These are phyloP conservation scores for Colletes gigas DNA, from an alignment of 1,140 invertebrate genomes.

Conservation along the genomic window DNA sequence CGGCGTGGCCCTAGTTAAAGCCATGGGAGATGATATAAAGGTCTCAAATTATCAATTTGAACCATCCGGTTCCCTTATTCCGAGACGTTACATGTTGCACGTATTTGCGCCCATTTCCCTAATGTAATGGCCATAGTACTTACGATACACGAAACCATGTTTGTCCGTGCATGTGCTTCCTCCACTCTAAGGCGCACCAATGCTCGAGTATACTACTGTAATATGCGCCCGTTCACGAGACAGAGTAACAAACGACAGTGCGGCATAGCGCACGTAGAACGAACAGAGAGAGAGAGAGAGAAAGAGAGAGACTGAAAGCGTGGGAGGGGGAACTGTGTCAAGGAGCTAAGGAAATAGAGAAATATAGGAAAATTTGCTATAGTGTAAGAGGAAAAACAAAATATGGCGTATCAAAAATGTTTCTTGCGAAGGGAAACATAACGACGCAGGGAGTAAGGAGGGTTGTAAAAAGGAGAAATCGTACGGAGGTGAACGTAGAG, in stretches of 20 bases:
- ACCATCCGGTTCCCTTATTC: slow-evolving; percentile 37
- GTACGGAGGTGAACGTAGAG: neutral
- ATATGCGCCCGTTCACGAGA: slow-evolving; percentile 16
- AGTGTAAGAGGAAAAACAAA: neutral
- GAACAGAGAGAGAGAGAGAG: neutral
- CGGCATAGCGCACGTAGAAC: neutral
- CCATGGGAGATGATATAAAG: slow-evolving; percentile 27
- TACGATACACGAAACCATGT: slow-evolving; percentile 38
- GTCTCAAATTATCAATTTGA: slow-evolving; percentile 55
- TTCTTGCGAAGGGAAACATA: neutral
- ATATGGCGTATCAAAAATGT: neutral
- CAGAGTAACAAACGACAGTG: slow-evolving; percentile 23
- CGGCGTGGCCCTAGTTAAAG: neutral
- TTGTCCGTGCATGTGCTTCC: slow-evolving; percentile 18
- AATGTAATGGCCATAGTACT: slow-evolving; percentile 50
- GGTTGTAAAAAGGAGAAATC: neutral
- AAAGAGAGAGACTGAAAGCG: neutral
- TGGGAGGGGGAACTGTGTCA: neutral
- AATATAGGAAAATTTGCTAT: too few relatives aligned
- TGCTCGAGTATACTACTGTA: slow-evolving; percentile 38
- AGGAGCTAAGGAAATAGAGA: neutral
- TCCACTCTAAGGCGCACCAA: slow-evolving; percentile 18
- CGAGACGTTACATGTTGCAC: slow-evolving; percentile 50
- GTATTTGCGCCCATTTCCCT: slow-evolving; percentile 47
- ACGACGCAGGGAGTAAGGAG: neutral